A percentile compares a stretch with the other conserved stretches of the same genome.
phyloP scores from a whole-genome alignment of 2,113 vertebrate species.

The Nanorana parkeri region DNA sequence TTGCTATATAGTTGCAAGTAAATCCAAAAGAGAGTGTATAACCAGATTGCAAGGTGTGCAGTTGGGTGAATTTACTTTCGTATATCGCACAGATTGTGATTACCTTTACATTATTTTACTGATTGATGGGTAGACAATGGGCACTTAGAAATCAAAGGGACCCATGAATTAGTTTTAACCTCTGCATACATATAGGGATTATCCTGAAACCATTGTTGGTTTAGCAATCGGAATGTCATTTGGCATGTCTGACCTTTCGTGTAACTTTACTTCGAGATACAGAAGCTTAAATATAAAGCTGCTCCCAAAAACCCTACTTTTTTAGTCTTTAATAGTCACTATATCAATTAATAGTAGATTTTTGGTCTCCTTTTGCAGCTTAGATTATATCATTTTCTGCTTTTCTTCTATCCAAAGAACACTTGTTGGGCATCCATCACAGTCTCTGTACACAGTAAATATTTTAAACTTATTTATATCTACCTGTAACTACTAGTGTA shows the following conservation, averaged over 20 bases:
- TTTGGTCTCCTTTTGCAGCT: too few species aligned
- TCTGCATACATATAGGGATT: constrained; percentile 13
- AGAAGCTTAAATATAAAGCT: constrained; percentile 3
- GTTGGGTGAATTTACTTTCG: too few species aligned
- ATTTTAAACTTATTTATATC: not conserved
- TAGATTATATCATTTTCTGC: not conserved
- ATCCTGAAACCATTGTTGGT: constrained; percentile 6
- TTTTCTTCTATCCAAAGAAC: not conserved
- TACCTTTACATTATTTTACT: not conserved
- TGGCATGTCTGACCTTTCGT: constrained; percentile 2
- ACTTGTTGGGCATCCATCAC: not conserved
- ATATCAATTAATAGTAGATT: not conserved
- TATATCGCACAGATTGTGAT: too few species aligned
- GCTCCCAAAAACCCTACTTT: not conserved
- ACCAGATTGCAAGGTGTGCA: too few species aligned
- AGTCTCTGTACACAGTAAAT: not conserved
- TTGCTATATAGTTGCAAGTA: too few species aligned
- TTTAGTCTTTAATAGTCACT: not conserved
- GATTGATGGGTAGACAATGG: not conserved
- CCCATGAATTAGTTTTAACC: not conserved
- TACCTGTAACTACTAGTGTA: constrained; percentile 8
- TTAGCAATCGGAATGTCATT: not conserved
- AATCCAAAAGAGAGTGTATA: too few species aligned
- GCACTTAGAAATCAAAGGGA: too few species aligned
- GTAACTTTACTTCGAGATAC: not conserved